Conservation (phyloP, 1,140 invertebrate species). For the Bombus fervidus region DNA sequence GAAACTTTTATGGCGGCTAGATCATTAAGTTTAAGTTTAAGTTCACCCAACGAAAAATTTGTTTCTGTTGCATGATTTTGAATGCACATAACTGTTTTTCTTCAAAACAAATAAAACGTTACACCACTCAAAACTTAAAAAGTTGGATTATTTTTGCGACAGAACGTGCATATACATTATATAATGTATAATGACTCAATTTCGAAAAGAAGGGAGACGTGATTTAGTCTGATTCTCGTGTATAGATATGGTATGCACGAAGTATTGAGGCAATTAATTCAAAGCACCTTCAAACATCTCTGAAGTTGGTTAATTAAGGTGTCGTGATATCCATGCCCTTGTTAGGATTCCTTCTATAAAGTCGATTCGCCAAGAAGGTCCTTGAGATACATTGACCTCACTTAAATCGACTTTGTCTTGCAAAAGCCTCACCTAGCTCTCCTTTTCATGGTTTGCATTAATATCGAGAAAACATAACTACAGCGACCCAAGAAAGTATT, state of each 20-base stretch:
- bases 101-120: too few species aligned
- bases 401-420: background rate
- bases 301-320: conserved; percentile 41
- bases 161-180: too few species aligned
- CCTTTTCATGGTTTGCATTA: background rate
- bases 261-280: conserved; percentile 26
- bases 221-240: background rate
- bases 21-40: too few species aligned
- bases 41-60: too few species aligned
- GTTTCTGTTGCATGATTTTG: too few species aligned
- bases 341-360: background rate
- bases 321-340: conserved; percentile 8
- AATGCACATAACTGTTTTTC: too few species aligned
- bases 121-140: too few species aligned
- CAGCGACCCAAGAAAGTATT: background rate
- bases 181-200: background rate
- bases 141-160: too few species aligned
- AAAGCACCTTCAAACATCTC: conserved; percentile 14
- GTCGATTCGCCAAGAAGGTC: conserved; percentile 8
- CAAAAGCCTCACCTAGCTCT: background rate
- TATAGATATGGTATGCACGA: background rate
- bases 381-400: background rate
- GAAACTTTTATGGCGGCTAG: too few species aligned
- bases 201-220: background rate
- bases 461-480: background rate